Evolutionary conservation across 2,113 vertebrate species (phyloP).

Genomic region (Aegypius monachus): DNA sequence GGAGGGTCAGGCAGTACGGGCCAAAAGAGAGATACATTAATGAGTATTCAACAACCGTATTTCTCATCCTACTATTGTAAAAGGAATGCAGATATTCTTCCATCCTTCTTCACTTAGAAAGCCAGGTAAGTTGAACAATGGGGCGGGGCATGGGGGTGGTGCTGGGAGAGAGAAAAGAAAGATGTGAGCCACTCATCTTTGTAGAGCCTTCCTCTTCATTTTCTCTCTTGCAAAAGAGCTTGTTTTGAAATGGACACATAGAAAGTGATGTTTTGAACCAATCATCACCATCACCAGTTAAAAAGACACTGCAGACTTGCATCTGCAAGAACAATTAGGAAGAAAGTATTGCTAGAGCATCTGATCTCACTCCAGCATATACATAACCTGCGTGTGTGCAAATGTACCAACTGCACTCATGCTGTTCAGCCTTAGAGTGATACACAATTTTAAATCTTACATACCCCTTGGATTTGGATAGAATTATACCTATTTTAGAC

Average conservation of each 20-base stretch:
- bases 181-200: background rate
- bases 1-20: background rate
- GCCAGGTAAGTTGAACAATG: background rate
- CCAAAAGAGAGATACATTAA: background rate
- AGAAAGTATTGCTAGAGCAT: background rate
- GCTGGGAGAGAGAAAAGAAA: background rate
- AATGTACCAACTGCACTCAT: background rate
- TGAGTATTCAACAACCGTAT: background rate
- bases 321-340: background rate
- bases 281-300: background rate
- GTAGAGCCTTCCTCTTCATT: background rate
- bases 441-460: background rate
- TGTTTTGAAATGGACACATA: background rate
- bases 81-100: background rate
- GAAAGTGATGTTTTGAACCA: background rate
- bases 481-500: background rate
- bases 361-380: too few species aligned
- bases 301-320: background rate
- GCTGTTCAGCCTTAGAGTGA: background rate
- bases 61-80: background rate
- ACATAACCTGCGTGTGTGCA: too few species aligned
- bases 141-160: too few species aligned
- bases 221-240: background rate
- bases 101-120: background rate
- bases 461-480: background rate